phyloP scores from a whole-genome alignment of 2,797 vertebrate genomes.

The Ctenosaura bakeri region DNA sequence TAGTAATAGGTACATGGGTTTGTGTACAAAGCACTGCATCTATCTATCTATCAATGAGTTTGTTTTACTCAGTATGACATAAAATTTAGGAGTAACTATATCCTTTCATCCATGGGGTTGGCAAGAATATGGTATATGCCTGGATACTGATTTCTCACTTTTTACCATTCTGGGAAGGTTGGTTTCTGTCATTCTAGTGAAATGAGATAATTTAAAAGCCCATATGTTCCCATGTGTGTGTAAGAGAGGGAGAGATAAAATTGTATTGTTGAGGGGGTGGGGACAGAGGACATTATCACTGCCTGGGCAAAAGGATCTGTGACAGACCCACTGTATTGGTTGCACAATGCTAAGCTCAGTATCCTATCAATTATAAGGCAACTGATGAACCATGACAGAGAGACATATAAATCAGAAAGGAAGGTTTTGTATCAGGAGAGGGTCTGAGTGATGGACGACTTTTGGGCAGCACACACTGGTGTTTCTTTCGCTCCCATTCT shows the following conservation, averaged over 20 bases:
- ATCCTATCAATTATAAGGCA: conserved; percentile 82
- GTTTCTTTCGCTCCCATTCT: conserved; percentile 25
- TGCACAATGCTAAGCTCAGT: conserved; percentile 73
- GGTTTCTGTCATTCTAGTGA: conserved; percentile 64
- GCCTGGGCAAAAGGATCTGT: conserved; percentile 14
- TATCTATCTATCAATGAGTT: not conserved
- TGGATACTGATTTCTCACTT: conserved; percentile 74
- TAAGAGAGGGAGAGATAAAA: conserved; percentile 58
- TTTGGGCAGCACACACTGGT: conserved; percentile 44
- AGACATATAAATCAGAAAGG: conserved; percentile 79
- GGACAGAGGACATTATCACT: not conserved
- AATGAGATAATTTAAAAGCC: conserved; percentile 77
- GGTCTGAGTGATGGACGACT: conserved; percentile 64
- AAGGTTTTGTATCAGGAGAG: conserved; percentile 69
- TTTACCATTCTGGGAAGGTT: conserved; percentile 72
- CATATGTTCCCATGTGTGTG: conserved; percentile 36
- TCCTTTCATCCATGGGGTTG: conserved; percentile 68
- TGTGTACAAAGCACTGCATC: not conserved
- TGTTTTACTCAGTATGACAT: conserved; percentile 10
- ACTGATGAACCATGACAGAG: conserved; percentile 79
- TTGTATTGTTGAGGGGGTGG: not conserved
- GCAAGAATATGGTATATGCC: conserved; percentile 68
- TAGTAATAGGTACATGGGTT: conserved; percentile 5
- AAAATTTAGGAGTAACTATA: conserved; percentile 53
- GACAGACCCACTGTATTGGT: conserved; percentile 69